A percentile compares a stretch with the other conserved stretches of the same genome.
Evolutionary conservation across 2,888 invertebrate species (phyloP).

Genomic region (Sphaerophoria taeniata): DNA sequence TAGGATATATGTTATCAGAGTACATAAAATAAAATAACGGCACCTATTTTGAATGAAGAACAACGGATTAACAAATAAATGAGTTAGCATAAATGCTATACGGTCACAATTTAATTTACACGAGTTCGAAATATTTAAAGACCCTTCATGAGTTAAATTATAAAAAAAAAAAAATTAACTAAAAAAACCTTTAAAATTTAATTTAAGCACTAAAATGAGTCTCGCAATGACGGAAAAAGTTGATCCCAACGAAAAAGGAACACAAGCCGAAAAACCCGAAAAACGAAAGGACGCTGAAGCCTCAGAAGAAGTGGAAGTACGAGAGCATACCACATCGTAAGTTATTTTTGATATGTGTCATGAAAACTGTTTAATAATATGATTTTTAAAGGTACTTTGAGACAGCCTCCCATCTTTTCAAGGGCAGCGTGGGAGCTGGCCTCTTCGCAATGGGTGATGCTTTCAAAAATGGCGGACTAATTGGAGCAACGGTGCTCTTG

Average conservation of each 20-base stretch:
- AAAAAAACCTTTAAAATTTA: not conserved
- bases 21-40: not conserved
- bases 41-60: not conserved
- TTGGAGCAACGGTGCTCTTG: slow-evolving; percentile 90
- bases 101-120: not conserved
- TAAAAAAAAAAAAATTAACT: not conserved
- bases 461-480: slow-evolving; percentile 94
- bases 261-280: not conserved
- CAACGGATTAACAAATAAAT: slow-evolving; percentile 9
- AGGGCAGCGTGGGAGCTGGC: slow-evolving; percentile 97
- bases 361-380: not conserved
- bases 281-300: slow-evolving; percentile 50
- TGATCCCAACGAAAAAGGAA: slow-evolving; percentile 8
- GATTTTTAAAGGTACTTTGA: slow-evolving; percentile 87
- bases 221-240: slow-evolving; percentile 31
- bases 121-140: slow-evolving; percentile 2
- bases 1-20: not conserved
- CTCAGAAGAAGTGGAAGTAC: slow-evolving; percentile 15
- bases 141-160: slow-evolving; percentile 6
- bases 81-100: not conserved
- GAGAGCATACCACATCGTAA: slow-evolving; percentile 63
- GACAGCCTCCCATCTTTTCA: slow-evolving; percentile 94
- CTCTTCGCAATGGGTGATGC: slow-evolving; percentile 98
- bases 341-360: not conserved
- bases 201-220: slow-evolving; percentile 34